Base-by-base conservation (phyloP, 2,113 vertebrate genomes). In the Carassius gibelio region DNA sequence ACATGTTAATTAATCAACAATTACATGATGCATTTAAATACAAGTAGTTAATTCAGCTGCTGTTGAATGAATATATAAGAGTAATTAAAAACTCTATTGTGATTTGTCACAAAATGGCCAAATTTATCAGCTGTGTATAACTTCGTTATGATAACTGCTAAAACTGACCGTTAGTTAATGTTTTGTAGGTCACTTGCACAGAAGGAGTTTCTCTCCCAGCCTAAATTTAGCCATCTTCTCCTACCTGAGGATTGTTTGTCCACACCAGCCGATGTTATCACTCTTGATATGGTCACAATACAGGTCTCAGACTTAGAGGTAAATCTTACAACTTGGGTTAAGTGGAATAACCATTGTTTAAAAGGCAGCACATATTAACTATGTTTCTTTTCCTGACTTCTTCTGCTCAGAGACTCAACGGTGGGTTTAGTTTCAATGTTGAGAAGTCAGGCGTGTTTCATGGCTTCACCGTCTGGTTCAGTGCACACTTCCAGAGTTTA, bases 141-240 rank as follows among this genome's bases (percentile, higher is more conserved):
- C 26, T 34, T 13, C 50, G 5, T 17, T 59, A 21, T 83, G 6
- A 14, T 42, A 3, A 81, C 14, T 59, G 21, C 4, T 66, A 30
- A 30, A 42, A 72, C 36, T 19, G 82, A 45, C 23, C 30, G 4
- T 72, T 5, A 23, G 42, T 64, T 21, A 36, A 11, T 62, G 4
- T 82, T 57, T 82, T 66, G 36, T 84, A 96, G 96, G 87, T 88
- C 95, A 45, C 87, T 96, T 81, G 95, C 95, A 48, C 91, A 93
- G 75, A 91, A 94, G 85, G 95, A 96, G 88, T 95, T 96, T 87
- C 95, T 96, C 82, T 93, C 94, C 4, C 96, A 95, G 90, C 95
- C 96, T 38, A 96, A 95, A 85, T 96, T 95, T 79, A 95, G 94
- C 69, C 94, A 96, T 87, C 72, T 94, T 42, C 85, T 96, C 21